These are phyloP conservation scores for Atta cephalotes DNA, from an alignment of 1,140 invertebrate species.

Conservation along the genomic window DNA sequence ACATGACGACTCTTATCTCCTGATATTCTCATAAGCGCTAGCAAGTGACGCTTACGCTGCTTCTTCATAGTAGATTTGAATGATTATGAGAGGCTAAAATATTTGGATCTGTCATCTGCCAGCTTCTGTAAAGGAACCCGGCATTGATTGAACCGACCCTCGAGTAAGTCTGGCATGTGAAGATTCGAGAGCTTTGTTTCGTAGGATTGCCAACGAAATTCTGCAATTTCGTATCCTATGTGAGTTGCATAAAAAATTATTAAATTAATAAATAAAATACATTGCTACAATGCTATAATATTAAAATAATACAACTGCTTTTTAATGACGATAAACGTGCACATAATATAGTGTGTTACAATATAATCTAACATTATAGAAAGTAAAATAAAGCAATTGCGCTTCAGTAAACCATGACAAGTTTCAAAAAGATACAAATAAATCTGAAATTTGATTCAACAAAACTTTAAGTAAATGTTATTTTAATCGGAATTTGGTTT, in stretches of 20 bases:
- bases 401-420: neutral
- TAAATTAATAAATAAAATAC: no score
- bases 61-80: neutral
- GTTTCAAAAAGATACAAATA: neutral
- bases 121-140: conserved; percentile 80
- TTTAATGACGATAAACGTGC: neutral
- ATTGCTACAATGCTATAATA: neutral
- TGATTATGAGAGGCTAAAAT: conserved; percentile 78
- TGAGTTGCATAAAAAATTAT: conserved; percentile 34
- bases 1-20: neutral
- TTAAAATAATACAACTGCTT: neutral
- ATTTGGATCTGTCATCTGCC: conserved; percentile 85
- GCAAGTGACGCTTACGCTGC: conserved; percentile 28
- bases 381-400: neutral
- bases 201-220: conserved; percentile 83
- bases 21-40: neutral
- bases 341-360: neutral
- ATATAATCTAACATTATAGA: neutral
- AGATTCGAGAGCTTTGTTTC: conserved; percentile 85
- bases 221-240: conserved; percentile 73
- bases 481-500: neutral
- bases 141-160: conserved; percentile 83
- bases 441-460: neutral
- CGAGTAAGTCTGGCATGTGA: conserved; percentile 84
- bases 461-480: neutral